A percentile compares a stretch with the other conserved stretches of the same genome.
Evolutionary conservation across 2,797 vertebrate genomes (phyloP).

Genomic region (Acipenser transmontanus): DNA sequence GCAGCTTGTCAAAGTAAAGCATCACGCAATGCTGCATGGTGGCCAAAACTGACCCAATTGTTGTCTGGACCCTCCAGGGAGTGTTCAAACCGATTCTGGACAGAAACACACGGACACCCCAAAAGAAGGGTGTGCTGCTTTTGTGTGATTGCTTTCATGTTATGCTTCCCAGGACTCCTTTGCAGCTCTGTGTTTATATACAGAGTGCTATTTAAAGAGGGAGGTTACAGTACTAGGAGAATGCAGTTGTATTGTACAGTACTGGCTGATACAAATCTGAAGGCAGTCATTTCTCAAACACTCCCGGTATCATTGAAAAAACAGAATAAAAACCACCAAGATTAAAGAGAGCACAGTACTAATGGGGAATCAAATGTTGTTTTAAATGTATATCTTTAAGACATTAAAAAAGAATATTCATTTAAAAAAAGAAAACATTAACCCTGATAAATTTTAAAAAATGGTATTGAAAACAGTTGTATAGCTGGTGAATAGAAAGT

Average conservation of each 20-base stretch:
- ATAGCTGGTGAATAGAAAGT: too few relatives aligned
- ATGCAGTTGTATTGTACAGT: conserved; percentile 12
- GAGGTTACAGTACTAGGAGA: conserved; percentile 14
- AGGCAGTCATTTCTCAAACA: conserved; percentile 21
- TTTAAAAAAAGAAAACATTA: conserved; percentile 21
- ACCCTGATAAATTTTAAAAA: conserved; percentile 6
- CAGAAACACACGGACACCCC: background rate
- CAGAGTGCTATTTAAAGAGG: conserved; percentile 4
- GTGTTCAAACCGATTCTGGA: background rate
- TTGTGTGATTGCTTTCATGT: background rate
- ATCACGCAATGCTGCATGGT: background rate
- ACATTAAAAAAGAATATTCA: conserved; percentile 3
- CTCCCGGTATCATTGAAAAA: conserved; percentile 12
- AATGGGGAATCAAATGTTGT: conserved; percentile 12
- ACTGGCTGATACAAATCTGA: conserved; percentile 29
- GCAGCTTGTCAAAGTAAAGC: background rate
- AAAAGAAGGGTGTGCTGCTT: background rate
- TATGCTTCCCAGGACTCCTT: conserved; percentile 13
- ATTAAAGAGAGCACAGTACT: conserved; percentile 9
- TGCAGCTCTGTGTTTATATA: conserved; percentile 13
- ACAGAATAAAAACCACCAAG: conserved; percentile 23
- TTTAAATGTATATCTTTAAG: conserved; percentile 19
- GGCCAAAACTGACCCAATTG: background rate
- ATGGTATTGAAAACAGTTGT: too few relatives aligned
- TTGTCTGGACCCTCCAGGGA: background rate